Evolutionary conservation across 2,113 vertebrate genomes (phyloP).

Genomic region (Perca flavescens): DNA sequence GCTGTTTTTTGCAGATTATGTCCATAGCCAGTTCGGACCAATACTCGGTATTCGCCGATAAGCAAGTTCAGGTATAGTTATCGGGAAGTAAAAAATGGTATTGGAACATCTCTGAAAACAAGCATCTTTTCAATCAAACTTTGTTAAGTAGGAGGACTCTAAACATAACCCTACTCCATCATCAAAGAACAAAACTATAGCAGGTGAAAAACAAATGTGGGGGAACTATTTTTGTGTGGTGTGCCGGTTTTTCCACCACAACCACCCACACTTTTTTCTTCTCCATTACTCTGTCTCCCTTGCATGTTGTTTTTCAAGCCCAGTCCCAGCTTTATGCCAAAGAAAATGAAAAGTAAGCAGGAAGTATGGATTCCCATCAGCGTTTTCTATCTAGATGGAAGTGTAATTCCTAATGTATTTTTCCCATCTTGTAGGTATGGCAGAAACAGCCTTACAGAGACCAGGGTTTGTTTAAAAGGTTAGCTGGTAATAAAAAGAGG

Average conservation of each 20-base stretch:
- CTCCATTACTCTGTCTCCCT: constrained; percentile 58
- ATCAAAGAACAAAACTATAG: background rate
- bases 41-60: no score
- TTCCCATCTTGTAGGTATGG: constrained; percentile 40
- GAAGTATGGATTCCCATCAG: constrained; percentile 73
- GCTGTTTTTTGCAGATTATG: no score
- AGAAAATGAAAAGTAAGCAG: constrained; percentile 71
- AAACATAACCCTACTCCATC: background rate
- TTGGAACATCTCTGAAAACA: background rate
- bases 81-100: no score
- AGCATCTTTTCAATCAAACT: background rate
- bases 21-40: no score
- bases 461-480: constrained; percentile 53
- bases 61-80: no score
- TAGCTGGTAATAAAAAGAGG: constrained; percentile 49
- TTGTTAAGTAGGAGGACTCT: background rate
- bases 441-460: constrained; percentile 40
- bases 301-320: constrained; percentile 54
- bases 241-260: constrained; percentile 22
- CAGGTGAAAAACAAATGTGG: background rate
- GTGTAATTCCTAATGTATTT: constrained; percentile 68
- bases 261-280: constrained; percentile 26
- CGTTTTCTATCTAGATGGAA: constrained; percentile 52
- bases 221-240: background rate
- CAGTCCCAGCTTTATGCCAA: constrained; percentile 60